Conservation (phyloP, 2,888 invertebrate genomes). For the Lamproptera curius region DNA sequence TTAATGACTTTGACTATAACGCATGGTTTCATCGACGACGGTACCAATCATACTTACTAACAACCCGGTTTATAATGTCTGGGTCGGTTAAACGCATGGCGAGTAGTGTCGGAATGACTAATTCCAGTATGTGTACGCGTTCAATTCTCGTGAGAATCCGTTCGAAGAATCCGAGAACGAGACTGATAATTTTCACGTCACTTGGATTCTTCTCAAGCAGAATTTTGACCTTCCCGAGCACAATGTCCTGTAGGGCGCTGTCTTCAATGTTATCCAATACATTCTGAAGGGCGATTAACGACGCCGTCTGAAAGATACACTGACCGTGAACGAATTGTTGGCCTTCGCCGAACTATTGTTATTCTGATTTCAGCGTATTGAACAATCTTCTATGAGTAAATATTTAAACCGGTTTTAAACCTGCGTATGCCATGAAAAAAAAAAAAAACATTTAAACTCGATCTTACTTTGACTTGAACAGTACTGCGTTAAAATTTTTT, state of each 20-base stretch:
- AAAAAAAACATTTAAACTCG: too few species aligned
- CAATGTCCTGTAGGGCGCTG: conserved; percentile 85
- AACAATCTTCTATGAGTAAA: too few species aligned
- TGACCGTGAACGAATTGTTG: conserved; percentile 1
- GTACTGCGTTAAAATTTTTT: too few species aligned
- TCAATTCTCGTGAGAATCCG: conserved; percentile 90
- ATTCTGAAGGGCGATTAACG: conserved; percentile 91
- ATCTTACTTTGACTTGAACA: too few species aligned
- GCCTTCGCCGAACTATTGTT: too few species aligned
- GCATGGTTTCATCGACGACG: not conserved
- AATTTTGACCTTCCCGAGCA: conserved; percentile 89
- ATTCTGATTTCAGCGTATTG: too few species aligned
- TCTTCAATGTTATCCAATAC: conserved; percentile 92
- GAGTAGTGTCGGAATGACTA: conserved; percentile 92
- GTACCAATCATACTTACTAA: conserved; percentile 86
- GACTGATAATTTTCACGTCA: conserved; percentile 88
- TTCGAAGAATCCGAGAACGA: conserved; percentile 88
- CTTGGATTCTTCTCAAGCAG: conserved; percentile 88
- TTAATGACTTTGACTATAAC: not conserved
- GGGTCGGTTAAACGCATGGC: conserved; percentile 92
- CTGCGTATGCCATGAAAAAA: too few species aligned
- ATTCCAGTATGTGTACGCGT: conserved; percentile 91
- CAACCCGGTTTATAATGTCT: conserved; percentile 91
- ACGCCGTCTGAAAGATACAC: conserved; percentile 84
- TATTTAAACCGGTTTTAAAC: too few species aligned